Base-by-base conservation (phyloP, 2,888 invertebrate genomes). In the Euphydryas editha region DNA sequence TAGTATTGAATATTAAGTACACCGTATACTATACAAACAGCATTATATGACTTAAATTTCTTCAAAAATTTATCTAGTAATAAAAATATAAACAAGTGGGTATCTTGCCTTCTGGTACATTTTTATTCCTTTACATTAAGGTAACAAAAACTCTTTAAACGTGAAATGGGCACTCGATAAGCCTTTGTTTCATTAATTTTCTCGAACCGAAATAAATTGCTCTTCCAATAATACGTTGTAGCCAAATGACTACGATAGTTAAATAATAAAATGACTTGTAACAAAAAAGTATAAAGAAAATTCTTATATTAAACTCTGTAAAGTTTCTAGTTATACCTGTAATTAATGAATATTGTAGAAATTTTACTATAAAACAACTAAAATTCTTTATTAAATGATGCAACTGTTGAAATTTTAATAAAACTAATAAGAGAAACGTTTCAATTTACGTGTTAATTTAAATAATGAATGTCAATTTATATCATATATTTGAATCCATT, bases 201-300 rank as follows among this genome's bases (percentile, higher is more conserved):
- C 62, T 62, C 47, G 47, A 47, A 62, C 56, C 30, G 47, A 62
- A 47, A 21, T 24, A 37, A 39, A 62, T 57, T 56, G 47, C 17
- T 62, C 47, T 56, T 36, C 37, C 21, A 62, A 62, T 57, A 62
- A 57, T 56, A 39, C 4, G 37, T 57, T 62, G 57, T 47, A 62
- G 47, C 17, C 47, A 47, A 57, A 62, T 57, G 47, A 47, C 47
- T 24, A 17, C 47, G 56, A 57, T 56, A 62, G 46, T 57, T 56
- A 62, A 62, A 62, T 62, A 20, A 62, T 62, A 47, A 57, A 56
- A 21, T 24, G 37, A 11, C 13, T 24, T 8, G 24, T 57, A 39
- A 56, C 1, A 37, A 20, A 21, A 56, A 5, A 51, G 24, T 51
- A n/a, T 8, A 21, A 24, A 51, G 49, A 51, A n/a, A 24, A 51